Percentiles rank a stretch among this genome's conserved stretches.
Conservation (phyloP, 2,113 vertebrate species). For the Nothoprocta perdicaria region DNA sequence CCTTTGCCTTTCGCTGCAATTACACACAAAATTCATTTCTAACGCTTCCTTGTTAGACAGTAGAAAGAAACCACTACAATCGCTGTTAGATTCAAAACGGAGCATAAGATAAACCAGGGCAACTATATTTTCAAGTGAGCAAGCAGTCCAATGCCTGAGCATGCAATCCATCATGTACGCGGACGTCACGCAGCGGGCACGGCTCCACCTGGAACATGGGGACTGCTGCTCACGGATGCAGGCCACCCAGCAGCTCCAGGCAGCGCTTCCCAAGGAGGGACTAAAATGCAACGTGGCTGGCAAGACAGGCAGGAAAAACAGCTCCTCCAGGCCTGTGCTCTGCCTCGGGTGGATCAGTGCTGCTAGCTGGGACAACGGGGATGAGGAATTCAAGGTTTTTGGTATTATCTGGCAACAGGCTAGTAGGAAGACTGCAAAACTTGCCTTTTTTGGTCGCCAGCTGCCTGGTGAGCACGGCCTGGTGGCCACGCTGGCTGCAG, state of each 20-base stretch:
- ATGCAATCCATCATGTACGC: rapidly evolving
- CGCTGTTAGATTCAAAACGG: neutral
- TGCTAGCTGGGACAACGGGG: rapidly evolving
- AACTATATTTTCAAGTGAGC: neutral
- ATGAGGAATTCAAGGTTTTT: neutral
- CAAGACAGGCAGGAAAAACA: rapidly evolving
- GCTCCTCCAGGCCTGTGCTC: neutral
- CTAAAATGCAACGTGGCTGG: rapidly evolving
- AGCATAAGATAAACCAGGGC: neutral
- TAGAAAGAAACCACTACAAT: neutral
- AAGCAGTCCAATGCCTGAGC: neutral
- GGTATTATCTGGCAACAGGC: too few relatives aligned
- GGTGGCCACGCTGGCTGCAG: neutral
- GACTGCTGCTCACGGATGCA: neutral
- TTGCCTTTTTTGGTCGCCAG: conserved; percentile 93
- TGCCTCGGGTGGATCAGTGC: rapidly evolving
- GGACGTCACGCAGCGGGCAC: rapidly evolving
- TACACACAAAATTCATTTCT: neutral
- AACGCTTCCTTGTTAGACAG: neutral
- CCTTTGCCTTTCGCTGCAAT: conserved; percentile 89
- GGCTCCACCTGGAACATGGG: neutral
- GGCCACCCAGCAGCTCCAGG: neutral
- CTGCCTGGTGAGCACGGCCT: conserved; percentile 68
- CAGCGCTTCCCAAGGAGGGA: rapidly evolving
- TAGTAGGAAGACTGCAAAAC: conserved; percentile 39